Evolutionary conservation across 2,888 invertebrate species (phyloP).

Genomic region (Pogonocherus hispidulus): DNA sequence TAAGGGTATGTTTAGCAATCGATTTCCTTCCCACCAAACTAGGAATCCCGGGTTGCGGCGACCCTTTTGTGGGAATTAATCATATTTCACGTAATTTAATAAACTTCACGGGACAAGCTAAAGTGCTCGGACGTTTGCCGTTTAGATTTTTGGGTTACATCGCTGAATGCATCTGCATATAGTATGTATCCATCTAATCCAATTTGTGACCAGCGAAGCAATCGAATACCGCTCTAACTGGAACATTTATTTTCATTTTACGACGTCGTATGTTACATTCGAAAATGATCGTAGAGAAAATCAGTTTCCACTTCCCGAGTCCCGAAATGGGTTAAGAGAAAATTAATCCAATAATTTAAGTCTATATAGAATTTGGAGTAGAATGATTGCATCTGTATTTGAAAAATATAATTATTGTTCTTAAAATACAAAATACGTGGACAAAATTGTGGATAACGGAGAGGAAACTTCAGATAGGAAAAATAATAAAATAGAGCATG

Average conservation of each 20-base stretch:
- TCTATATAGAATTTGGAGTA: too few species aligned
- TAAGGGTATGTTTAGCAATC: not conserved
- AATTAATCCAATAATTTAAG: too few species aligned
- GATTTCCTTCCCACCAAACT: not conserved
- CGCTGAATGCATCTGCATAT: not conserved
- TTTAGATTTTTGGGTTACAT: conserved; percentile 7
- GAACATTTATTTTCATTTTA: conserved; percentile 10
- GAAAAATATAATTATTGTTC: too few species aligned
- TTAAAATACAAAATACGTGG: too few species aligned
- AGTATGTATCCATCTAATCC: conserved; percentile 5
- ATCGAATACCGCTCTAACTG: not conserved
- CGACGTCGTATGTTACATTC: not conserved
- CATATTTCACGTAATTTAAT: conserved; percentile 13
- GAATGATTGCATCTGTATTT: too few species aligned
- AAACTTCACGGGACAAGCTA: conserved; percentile 1
- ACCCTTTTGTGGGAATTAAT: conserved; percentile 13
- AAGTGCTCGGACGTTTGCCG: not conserved
- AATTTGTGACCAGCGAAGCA: conserved; percentile 9
- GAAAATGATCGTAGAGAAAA: not conserved
- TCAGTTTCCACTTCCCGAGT: too few species aligned
- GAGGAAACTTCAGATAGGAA: too few species aligned
- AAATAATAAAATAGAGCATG: too few species aligned
- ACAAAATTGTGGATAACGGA: too few species aligned
- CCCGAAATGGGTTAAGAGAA: too few species aligned
- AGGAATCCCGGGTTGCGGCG: not conserved